phyloP scores from a whole-genome alignment of 2,797 vertebrate species.

The Nannoperca australis region DNA sequence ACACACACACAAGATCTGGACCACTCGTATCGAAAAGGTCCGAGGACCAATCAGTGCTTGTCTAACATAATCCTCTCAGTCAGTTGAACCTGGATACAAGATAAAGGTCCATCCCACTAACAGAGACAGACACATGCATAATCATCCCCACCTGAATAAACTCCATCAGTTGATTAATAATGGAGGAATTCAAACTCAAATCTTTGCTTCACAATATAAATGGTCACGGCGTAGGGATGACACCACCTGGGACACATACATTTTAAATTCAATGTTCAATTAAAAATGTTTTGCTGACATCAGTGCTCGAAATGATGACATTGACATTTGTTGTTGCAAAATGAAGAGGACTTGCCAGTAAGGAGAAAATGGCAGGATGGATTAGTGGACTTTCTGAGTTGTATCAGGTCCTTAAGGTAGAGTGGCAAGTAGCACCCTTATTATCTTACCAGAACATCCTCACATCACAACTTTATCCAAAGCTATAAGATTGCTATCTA shows the following conservation, averaged over 20 bases:
- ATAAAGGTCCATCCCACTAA: slow-evolving; percentile 58
- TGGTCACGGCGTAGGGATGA: slow-evolving; percentile 61
- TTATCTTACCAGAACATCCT: slow-evolving; percentile 68
- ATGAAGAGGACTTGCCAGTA: slow-evolving; percentile 63
- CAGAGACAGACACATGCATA: slow-evolving; percentile 76
- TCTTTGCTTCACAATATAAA: slow-evolving; percentile 67
- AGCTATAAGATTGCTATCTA: slow-evolving; percentile 79
- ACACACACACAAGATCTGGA: slow-evolving; percentile 60
- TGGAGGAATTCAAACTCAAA: slow-evolving; percentile 62
- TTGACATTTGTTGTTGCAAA: slow-evolving; percentile 73
- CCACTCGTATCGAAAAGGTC: slow-evolving; percentile 71
- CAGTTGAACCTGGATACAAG: slow-evolving; percentile 70
- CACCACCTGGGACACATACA: slow-evolving; percentile 50
- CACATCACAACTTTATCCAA: slow-evolving; percentile 69
- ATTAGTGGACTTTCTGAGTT: slow-evolving; percentile 65
- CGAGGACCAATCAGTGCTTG: slow-evolving; percentile 76
- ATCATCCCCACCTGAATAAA: slow-evolving; percentile 66
- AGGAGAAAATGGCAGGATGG: slow-evolving; percentile 61
- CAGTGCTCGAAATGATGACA: slow-evolving; percentile 66
- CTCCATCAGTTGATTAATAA: slow-evolving; percentile 69
- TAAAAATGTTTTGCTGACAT: slow-evolving; percentile 70
- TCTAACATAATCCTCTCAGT: slow-evolving; percentile 63
- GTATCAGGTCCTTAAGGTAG: slow-evolving; percentile 80
- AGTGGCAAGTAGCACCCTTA: slow-evolving; percentile 83
- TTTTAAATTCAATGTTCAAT: slow-evolving; percentile 54